phyloP scores from a whole-genome alignment of 2,113 vertebrate genomes.

The Tachysurus fulvidraco region DNA sequence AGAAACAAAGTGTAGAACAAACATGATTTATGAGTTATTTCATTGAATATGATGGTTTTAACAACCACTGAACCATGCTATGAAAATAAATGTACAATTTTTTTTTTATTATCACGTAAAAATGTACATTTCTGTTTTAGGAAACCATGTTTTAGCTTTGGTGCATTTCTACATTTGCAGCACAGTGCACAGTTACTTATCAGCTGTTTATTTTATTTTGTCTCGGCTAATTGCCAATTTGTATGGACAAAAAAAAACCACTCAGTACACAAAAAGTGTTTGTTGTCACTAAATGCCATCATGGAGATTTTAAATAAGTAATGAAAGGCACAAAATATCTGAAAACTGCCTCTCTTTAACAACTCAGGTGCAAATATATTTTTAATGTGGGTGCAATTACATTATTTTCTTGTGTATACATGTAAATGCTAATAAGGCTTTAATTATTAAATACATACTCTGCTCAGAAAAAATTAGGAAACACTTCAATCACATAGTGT shows the following conservation, averaged over 20 bases:
- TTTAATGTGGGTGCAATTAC: slow-evolving; percentile 37
- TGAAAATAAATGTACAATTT: slow-evolving; percentile 36
- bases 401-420: slow-evolving; percentile 1
- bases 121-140: slow-evolving; percentile 47
- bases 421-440: slow-evolving; percentile 29
- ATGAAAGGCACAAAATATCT: slow-evolving; percentile 6
- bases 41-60: slow-evolving; percentile 29
- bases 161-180: slow-evolving; percentile 39
- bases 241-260: slow-evolving; percentile 28
- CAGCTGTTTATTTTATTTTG: slow-evolving; percentile 40
- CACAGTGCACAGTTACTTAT: slow-evolving; percentile 34
- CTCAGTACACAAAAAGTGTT: slow-evolving; percentile 24
- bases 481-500: no score
- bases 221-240: slow-evolving; percentile 21
- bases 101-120: slow-evolving; percentile 24
- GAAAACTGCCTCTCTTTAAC: slow-evolving; percentile 6
- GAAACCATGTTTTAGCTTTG: slow-evolving; percentile 33
- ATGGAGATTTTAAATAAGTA: slow-evolving; percentile 27
- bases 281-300: slow-evolving; percentile 36
- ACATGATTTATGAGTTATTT: slow-evolving; percentile 34
- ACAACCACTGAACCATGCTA: slow-evolving; percentile 27
- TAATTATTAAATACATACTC: neutral
- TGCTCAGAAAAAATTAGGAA: no score
- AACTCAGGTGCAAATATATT: slow-evolving; percentile 30
- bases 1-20: neutral